Base-by-base conservation (phyloP, 2,113 vertebrate species). In the Crotalus helleri region DNA sequence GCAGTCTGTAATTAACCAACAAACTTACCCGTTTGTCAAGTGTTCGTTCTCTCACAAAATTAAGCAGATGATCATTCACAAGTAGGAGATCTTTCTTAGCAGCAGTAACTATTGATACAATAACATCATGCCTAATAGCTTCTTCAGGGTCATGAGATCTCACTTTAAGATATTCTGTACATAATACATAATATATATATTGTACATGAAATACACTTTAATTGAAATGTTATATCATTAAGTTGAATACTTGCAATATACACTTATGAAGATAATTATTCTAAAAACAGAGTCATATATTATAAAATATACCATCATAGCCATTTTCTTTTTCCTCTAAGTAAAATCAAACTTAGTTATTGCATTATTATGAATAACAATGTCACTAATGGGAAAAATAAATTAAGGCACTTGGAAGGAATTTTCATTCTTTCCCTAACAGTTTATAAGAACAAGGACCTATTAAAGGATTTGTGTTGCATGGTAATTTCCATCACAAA, bases 41-140 rank as follows among this genome's bases (percentile, higher is more conserved):
- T 1, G 99, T 99, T 96, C 99, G 98, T 95, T 99, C 99, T 96
- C 98, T 98, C 53, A 99, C 99, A 95, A 99, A 99, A 97, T 99
- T 99, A 94, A 99, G 98, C 91, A 99, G 96, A 3, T 99, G 99
- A 96, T 99, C 99, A 90, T 99, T 99, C 95, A 99, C 99, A 23
- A 99, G 98, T 54, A 99, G 97, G 94, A 99, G 98, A 96, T 99
- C 99, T 96, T 99, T 99, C 97, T 99, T 99, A 96, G 99, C 99
- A 96, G 99, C 99, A 21, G 99, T 99, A 96, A 99, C 99, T 97
- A 99, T 99, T 94, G 99, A 99, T 93, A 99, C 99, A 91, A 99
- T 99, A 95, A 99, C 99, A 96, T 99, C 99, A 94, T 99, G 99
- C 88, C 99, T 98, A 95, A 99, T 99, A 92, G 99, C 99, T 96